Percentiles rank a stretch among this genome's conserved stretches.
phyloP scores from a whole-genome alignment of 1,140 invertebrate genomes.

The Cherax quadricarinatus region DNA sequence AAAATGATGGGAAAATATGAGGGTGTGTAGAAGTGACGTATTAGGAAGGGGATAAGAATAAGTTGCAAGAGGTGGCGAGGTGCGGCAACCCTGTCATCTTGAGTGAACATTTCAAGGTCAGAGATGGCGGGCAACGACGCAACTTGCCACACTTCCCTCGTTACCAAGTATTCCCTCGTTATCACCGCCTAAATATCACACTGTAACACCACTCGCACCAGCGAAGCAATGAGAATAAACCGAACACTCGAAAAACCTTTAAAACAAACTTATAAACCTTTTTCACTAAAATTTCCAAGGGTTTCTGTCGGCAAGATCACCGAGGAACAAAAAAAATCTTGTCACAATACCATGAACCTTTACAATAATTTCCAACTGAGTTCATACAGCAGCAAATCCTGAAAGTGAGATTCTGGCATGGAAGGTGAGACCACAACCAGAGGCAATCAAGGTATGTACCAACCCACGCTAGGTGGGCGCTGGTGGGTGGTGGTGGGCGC shows the following conservation, averaged over 20 bases:
- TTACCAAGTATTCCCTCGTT: neutral
- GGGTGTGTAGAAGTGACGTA: no score
- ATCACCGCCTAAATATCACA: neutral
- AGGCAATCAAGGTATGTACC: no score
- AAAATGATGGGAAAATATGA: no score
- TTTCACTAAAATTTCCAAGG: neutral
- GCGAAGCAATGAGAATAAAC: no score
- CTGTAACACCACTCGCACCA: no score
- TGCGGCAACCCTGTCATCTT: neutral
- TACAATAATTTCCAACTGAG: neutral
- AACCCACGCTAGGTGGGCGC: neutral
- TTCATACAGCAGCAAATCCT: neutral
- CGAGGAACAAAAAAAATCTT: neutral
- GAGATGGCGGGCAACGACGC: neutral
- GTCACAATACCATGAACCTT: neutral
- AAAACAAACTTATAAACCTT: no score
- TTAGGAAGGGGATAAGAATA: no score
- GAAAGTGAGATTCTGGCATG: neutral
- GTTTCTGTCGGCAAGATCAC: neutral
- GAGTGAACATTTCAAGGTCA: conserved; percentile 6
- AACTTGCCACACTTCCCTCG: no score
- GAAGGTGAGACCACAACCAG: neutral
- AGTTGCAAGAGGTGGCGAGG: neutral
- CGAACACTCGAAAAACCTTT: no score
- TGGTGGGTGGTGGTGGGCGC: neutral